Conservation (phyloP, 1,140 invertebrate genomes). For the Lethrus apterus region DNA sequence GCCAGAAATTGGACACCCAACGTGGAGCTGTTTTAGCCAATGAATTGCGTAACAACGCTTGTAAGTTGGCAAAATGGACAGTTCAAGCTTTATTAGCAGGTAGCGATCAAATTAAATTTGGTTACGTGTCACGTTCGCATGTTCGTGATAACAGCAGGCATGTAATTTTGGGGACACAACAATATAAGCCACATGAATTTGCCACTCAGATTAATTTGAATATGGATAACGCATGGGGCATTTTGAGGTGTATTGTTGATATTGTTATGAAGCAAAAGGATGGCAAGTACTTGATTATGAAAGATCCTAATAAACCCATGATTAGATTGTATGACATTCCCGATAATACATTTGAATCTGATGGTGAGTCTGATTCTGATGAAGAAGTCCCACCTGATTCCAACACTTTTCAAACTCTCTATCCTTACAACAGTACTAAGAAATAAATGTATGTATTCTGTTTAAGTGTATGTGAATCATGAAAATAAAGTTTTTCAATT, state of each 20-base stretch:
- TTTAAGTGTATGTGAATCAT: too few relatives aligned
- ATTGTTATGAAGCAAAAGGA: slow-evolving; percentile 97
- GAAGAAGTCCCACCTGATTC: slow-evolving; percentile 55
- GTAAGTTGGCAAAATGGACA: slow-evolving; percentile 99
- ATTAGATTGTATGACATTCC: slow-evolving; percentile 96
- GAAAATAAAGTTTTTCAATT: too few relatives aligned
- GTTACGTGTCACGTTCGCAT: slow-evolving; percentile 92
- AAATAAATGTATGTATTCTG: slow-evolving; percentile 9
- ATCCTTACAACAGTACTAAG: slow-evolving; percentile 23
- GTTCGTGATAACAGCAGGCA: slow-evolving; percentile 93
- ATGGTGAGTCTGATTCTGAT: slow-evolving; percentile 86
- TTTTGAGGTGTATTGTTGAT: slow-evolving; percentile 96
- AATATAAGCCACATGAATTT: slow-evolving; percentile 97
- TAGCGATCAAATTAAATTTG: slow-evolving; percentile 97
- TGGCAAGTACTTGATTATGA: slow-evolving; percentile 97
- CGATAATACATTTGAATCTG: slow-evolving; percentile 97
- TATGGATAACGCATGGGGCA: slow-evolving; percentile 99
- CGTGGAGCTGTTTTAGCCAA: slow-evolving; percentile 96
- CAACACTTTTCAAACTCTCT: slow-evolving; percentile 36
- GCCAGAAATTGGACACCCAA: slow-evolving; percentile 94
- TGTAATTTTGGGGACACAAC: slow-evolving; percentile 95
- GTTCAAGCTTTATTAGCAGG: slow-evolving; percentile 93
- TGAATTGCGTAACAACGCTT: slow-evolving; percentile 96
- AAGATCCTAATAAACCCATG: slow-evolving; percentile 98
- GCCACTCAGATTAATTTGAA: slow-evolving; percentile 98